Evolutionary conservation across 2,113 vertebrate genomes (phyloP), one percentile per base, ranked within the genome.

Genomic region (Piaya cayana): DNA sequence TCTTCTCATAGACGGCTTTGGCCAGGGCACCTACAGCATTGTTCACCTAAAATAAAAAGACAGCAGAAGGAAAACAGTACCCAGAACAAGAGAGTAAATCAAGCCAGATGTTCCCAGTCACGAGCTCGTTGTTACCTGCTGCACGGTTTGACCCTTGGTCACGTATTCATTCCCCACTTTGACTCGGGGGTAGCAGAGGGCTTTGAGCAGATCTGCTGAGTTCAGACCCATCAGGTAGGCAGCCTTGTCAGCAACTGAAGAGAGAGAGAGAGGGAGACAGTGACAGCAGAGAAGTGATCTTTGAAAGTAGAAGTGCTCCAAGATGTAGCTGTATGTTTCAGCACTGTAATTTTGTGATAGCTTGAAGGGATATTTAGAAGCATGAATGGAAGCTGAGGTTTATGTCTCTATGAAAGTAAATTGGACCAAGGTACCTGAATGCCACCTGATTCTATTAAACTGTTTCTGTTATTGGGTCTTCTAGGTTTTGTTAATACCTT

Each of bases 1-100:
- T 98, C 92, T 98, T 98, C 96, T 98, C 99, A 5, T 98, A 99
- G 47, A 99, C 97, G 0, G 98, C 98, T n/a, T 99, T 99, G 23
- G 98, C 98, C 81, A 99, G 96, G 4, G 98, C 98, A 14, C 98
- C 98, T 7, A 99, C 98, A 0, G 97, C 14, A 3, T 99, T 98
- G 90, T 98, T 95, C 6, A 99, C 98, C 98, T 98, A 52, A 15
- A 58, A 4, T 2, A 43, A 72, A 81, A 76, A 80, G 21, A 18
- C 1, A 77, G 37, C 29, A 75, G 27, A 65, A 85, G 17, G 5
- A 42, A 50, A 80, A 50, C 1, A 65, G 5, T 32, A 56, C 1
- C 12, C 14, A 29, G 13, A 56, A 25, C 5, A 55, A 88, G 15
- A 37, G 1, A 49, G 7, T 26, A 47, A 76, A 13, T 39, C 25